Conservation (phyloP, 1,140 invertebrate species). For the Amphibalanus amphitrite region DNA sequence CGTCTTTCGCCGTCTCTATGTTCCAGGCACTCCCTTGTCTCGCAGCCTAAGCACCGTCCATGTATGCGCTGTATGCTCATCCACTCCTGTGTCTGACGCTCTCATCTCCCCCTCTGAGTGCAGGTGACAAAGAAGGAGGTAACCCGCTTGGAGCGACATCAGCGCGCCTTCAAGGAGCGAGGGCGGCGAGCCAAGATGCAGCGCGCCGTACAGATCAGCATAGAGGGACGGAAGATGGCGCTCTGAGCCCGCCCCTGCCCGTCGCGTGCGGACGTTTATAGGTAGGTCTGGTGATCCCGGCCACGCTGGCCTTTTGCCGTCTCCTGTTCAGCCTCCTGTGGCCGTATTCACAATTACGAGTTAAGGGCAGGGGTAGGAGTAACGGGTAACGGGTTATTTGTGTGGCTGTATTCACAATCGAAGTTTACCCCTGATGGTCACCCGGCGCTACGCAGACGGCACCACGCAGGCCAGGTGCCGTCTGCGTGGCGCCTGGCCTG, state of each 20-base stretch:
- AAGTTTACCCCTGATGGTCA: no score
- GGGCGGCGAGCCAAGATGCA: constrained; percentile 58
- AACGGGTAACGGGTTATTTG: no score
- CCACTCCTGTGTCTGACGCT: neutral
- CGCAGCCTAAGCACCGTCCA: constrained; percentile 7
- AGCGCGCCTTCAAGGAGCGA: constrained; percentile 70
- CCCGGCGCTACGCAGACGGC: no score
- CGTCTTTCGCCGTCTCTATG: constrained; percentile 9
- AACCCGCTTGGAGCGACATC: constrained; percentile 75
- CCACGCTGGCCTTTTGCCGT: no score
- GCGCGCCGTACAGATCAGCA: constrained; percentile 78
- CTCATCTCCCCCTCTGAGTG: constrained; percentile 20
- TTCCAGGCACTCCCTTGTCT: constrained; percentile 11
- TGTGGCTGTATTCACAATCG: no score
- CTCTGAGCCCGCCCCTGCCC: neutral
- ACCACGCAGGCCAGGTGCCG: no score
- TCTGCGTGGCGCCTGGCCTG: no score
- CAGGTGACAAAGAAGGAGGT: constrained; percentile 60
- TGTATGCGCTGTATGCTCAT: constrained; percentile 3
- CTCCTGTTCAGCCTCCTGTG: no score
- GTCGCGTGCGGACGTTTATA: no score
- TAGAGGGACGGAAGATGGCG: constrained; percentile 89
- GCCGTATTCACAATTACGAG: no score
- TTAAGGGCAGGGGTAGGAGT: no score
- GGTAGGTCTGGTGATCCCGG: no score